Percentiles rank a stretch among this genome's conserved stretches.
Conservation (phyloP, 2,113 vertebrate species). For the Cinclus cinclus region DNA sequence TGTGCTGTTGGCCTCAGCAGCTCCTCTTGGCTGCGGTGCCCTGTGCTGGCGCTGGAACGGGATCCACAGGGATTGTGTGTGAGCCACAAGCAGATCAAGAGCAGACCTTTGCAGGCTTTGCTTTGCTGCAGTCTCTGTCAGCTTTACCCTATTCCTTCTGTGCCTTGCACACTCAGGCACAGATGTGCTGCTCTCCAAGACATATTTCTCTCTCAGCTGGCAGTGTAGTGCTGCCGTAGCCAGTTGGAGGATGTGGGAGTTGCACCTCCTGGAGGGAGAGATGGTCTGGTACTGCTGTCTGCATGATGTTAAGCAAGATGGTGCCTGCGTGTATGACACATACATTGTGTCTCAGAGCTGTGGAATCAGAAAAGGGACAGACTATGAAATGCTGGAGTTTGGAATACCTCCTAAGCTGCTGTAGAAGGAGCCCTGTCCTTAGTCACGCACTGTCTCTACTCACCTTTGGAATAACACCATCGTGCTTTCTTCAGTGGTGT, state of each 20-base stretch:
- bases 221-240: neutral
- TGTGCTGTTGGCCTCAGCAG: neutral
- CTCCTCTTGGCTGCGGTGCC: conserved; percentile 32
- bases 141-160: conserved; percentile 24
- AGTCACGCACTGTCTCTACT: neutral
- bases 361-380: neutral
- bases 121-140: conserved; percentile 32
- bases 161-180: neutral
- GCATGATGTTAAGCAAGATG: conserved; percentile 37
- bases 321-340: neutral
- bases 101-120: conserved; percentile 49
- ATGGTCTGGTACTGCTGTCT: conserved; percentile 13
- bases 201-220: conserved; percentile 17
- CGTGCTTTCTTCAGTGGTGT: neutral
- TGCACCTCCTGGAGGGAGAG: conserved; percentile 21
- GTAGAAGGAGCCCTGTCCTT: neutral
- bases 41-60: neutral
- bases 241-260: conserved; percentile 46
- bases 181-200: conserved; percentile 32
- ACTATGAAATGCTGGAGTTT: neutral
- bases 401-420: neutral
- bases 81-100: conserved; percentile 20
- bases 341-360: neutral
- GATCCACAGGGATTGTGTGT: neutral
- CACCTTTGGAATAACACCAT: neutral